Evolutionary conservation across 2,888 invertebrate genomes (phyloP).

Genomic region (Ennomos fuscantarius): DNA sequence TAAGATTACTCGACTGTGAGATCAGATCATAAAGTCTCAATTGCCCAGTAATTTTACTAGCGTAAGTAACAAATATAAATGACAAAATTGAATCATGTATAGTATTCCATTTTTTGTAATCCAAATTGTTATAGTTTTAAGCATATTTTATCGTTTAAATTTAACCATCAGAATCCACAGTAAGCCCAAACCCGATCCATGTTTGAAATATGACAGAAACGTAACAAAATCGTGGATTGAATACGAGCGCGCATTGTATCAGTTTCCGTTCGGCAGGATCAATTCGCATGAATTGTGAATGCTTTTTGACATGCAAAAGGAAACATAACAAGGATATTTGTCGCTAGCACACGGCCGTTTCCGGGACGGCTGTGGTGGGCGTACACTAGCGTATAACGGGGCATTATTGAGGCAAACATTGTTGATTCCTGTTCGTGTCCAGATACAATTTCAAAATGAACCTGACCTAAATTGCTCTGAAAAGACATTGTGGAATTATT

Average conservation of each 20-base stretch:
- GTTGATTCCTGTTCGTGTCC: not conserved
- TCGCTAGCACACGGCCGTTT: constrained; percentile 55
- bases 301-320: constrained; percentile 77
- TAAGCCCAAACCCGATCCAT: constrained; percentile 18
- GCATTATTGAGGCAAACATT: constrained; percentile 6
- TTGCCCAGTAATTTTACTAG: no score
- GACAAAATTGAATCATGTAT: no score
- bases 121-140: no score
- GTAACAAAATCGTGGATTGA: constrained; percentile 56
- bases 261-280: constrained; percentile 68
- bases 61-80: no score
- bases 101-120: no score
- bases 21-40: no score
- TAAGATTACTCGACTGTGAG: no score
- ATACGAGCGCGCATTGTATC: constrained; percentile 63
- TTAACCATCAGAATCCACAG: constrained; percentile 21
- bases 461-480: not conserved
- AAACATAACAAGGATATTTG: constrained; percentile 70
- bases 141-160: not conserved
- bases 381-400: constrained; percentile 33
- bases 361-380: constrained; percentile 39
- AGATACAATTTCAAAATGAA: constrained; percentile 3
- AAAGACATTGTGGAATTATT: not conserved
- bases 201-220: constrained; percentile 26
- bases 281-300: constrained; percentile 69